Evolutionary conservation across 2,888 invertebrate genomes (phyloP).

Genomic region (Hipparchia semele): DNA sequence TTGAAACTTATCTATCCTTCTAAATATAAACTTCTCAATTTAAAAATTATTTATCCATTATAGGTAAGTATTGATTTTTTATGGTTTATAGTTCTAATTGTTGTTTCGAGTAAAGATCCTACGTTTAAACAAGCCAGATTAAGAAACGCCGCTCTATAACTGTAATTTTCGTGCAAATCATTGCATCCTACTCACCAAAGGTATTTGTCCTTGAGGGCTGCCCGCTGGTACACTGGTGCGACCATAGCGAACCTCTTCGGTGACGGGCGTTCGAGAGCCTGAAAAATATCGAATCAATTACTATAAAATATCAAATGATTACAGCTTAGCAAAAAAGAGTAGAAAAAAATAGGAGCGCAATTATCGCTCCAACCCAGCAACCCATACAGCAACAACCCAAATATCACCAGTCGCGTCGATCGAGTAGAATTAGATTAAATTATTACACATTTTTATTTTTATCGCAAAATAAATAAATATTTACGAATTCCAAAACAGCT

Average conservation of each 20-base stretch:
- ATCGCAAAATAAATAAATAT: no score
- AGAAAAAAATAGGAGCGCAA: no score
- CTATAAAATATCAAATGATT: neutral
- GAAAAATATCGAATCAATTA: slow-evolving; percentile 45
- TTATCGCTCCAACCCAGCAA: no score
- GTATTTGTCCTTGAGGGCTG: slow-evolving; percentile 84
- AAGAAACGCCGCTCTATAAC: slow-evolving; percentile 9
- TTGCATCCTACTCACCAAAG: slow-evolving; percentile 84
- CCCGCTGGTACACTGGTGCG: slow-evolving; percentile 81
- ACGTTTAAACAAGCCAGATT: slow-evolving; percentile 2
- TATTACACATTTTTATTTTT: no score
- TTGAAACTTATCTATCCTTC: neutral
- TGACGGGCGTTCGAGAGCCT: slow-evolving; percentile 74
- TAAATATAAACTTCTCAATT: neutral
- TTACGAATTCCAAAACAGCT: no score
- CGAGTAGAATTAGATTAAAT: no score
- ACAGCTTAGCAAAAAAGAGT: no score
- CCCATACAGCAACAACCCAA: no score
- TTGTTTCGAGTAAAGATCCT: neutral
- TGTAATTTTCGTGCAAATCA: slow-evolving; percentile 40
- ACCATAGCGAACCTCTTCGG: slow-evolving; percentile 20
- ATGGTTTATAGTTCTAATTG: neutral
- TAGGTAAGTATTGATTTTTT: neutral
- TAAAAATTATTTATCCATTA: neutral
- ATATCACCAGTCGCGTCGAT: no score